Evolutionary conservation across 1,140 invertebrate genomes (phyloP), one percentile per base, ranked within the genome.

Genomic region (Hydropsyche tenuis): DNA sequence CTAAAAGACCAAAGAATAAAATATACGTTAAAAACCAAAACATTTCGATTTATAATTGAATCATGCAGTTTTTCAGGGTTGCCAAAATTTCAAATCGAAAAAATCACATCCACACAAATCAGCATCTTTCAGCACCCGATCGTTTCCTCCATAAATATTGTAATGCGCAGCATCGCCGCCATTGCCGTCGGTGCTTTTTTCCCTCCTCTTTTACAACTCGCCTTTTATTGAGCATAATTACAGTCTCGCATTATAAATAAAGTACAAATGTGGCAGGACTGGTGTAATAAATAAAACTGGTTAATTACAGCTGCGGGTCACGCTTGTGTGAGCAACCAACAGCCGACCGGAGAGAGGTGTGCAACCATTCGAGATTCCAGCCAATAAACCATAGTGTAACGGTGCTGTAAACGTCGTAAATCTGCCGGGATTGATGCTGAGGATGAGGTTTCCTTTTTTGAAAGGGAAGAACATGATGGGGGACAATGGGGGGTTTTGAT

Each of bases 181-280:
- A 72, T 71, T 65, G 73, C 60, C 46, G 73, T 37, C 23, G 20
- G 53, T 64, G 11, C 74, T 77, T 77, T 73, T 75, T 69, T 51
- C 69, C 72, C 73, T 74, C 56, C 73, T 63, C 65, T 74, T 75
- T 77, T 74, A 75, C 76, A 73, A 77, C 64, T 72, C 62, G 72
- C 76, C 77, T 78, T 78, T 78, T 78, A 78, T 78, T 78, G 74
- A 78, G 74, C 72, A 78, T 78, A 78, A 78, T 78, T 78, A 78
- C 74, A 74, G 77, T 72, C 72, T 72, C 74, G 77, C 72, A 75
- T 75, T 75, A 75, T 75, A 78, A 78, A 78, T 75, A 78, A 78
- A 78, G 72, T 69, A 75, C 73, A 75, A 75, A 77, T 73, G 76
- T 73, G 73, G 70, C 76, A 74, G 76, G 73, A 78, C 77, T 70